Conservation (phyloP, 2,113 vertebrate genomes). For the Epinephelus fuscoguttatus region DNA sequence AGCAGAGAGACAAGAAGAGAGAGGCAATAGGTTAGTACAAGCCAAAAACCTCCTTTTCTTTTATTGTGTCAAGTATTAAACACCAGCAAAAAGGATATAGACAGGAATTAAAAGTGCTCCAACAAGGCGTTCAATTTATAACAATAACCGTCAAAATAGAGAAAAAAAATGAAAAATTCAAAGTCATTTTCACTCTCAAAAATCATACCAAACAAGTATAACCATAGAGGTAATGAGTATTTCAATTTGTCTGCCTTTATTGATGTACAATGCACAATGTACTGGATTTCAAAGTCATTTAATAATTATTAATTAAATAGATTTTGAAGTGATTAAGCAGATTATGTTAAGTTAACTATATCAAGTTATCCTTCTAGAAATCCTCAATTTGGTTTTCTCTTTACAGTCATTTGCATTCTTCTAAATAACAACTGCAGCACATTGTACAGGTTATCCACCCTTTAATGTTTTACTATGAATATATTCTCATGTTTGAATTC, state of each 20-base stretch:
- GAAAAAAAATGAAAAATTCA: background rate
- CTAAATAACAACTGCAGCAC: background rate
- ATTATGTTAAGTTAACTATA: background rate
- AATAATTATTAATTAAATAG: too few relatives aligned
- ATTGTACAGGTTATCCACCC: background rate
- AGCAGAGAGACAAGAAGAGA: conserved; percentile 26
- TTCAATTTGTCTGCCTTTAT: background rate
- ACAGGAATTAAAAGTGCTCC: too few relatives aligned
- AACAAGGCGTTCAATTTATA: too few relatives aligned
- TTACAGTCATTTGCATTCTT: background rate
- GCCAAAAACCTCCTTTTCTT: background rate
- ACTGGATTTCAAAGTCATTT: too few relatives aligned
- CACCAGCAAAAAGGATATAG: too few relatives aligned
- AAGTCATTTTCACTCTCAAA: background rate
- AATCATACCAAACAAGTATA: background rate
- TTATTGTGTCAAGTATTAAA: background rate
- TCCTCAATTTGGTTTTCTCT: background rate
- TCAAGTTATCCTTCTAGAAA: background rate
- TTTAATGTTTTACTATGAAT: background rate
- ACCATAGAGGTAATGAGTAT: background rate
- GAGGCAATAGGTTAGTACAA: conserved; percentile 15
- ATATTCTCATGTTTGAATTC: background rate
- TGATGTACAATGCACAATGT: too few relatives aligned
- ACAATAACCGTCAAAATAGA: background rate
- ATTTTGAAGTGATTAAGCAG: background rate